These are phyloP conservation scores for Anhinga rufa DNA, from an alignment of 2,113 vertebrate genomes.

Conservation along the genomic window DNA sequence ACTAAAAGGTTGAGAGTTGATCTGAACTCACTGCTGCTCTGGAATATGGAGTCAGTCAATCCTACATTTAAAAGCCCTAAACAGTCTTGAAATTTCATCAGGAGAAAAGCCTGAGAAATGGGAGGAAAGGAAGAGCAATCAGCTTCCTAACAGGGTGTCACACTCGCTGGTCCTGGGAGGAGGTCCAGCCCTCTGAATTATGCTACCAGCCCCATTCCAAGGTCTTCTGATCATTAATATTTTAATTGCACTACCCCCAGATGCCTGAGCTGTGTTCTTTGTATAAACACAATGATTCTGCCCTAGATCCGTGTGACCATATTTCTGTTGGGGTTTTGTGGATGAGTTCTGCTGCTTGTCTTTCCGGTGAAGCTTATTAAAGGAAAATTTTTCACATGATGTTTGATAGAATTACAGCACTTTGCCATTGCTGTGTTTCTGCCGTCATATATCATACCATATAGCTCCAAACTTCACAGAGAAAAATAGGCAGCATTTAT, in stretches of 20 bases:
- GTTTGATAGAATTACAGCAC: background rate
- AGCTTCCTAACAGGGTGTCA: background rate
- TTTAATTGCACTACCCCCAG: background rate
- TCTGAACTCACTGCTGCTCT: background rate
- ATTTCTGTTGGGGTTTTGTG: background rate
- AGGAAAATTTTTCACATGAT: background rate
- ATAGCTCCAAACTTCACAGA: background rate
- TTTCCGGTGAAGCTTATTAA: background rate
- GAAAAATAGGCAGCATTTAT: slow-evolving; percentile 17
- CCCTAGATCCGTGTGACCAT: fast-evolving
- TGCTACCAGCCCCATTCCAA: background rate
- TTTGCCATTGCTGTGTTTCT: background rate
- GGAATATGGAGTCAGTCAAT: background rate
- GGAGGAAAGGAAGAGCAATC: background rate
- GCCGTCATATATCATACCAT: background rate
- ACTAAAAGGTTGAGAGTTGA: background rate
- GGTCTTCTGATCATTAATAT: background rate
- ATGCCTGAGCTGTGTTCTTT: background rate
- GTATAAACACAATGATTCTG: fast-evolving
- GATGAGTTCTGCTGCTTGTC: background rate
- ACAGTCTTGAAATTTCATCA: background rate
- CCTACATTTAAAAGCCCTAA: background rate
- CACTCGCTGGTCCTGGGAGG: background rate
- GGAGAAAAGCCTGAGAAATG: background rate
- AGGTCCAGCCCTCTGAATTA: background rate